Base-by-base conservation (phyloP, 2,888 invertebrate genomes). In the Neuroscelio doddi region DNA sequence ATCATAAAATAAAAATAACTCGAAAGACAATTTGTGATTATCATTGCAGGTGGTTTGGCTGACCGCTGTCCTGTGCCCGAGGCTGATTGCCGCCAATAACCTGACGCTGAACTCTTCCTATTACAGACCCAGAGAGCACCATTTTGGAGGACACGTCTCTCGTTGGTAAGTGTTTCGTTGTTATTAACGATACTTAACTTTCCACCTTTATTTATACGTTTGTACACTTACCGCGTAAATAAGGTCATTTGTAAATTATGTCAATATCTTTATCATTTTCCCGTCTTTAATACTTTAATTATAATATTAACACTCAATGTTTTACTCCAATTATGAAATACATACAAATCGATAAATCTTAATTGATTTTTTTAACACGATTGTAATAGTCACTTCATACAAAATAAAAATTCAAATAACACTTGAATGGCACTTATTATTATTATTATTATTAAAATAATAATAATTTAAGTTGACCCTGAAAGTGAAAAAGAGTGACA, bases 11-110 rank as follows among this genome's bases (percentile, higher is more conserved):
- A 27, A 24, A 47, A 51, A 39, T 46, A 46, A 51, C 27, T 44
- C 1, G 45, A 15, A 52, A 50, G 44, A 51, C 51, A 63, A 52
- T 64, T 49, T 44, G 14, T 47, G 27, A 42, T 53, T 58, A 41
- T 61, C 44, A 51, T 85, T 85, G 38, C 85, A 88, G 88, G 88
- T 88, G 87, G 87, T 88, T 86, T 87, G 86, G 86, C 86, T 88
- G 85, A 87, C 87, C 87, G 87, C 87, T 85, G 85, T 87, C 82
- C 85, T 87, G 83, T 80, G 80, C 77, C 80, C 82, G 76, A 81
- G 80, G 79, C 79, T 82, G 74, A 80, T 79, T 77, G 82, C 81
- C 81, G 82, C 81, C 81, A 80, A 80, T 77, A 84, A 82, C 77
- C 74, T 78, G 72, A 83, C 81, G 69, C 75, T 77, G 69, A 76